phyloP scores from a whole-genome alignment of 2,888 invertebrate species.

The Chrysolina americana region DNA sequence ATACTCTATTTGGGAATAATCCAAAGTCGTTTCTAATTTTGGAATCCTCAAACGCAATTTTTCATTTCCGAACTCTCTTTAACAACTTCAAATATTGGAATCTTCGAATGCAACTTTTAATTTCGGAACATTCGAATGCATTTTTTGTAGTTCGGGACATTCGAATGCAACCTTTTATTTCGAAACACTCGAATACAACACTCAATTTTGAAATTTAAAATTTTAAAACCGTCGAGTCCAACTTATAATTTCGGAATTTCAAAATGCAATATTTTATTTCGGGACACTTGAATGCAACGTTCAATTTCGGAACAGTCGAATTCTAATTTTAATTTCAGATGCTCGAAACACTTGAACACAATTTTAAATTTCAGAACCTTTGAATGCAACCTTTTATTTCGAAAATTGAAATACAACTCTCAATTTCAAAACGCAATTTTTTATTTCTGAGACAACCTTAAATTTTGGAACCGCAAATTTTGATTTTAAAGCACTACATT shows the following conservation, averaged over 20 bases:
- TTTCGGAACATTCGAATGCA: not conserved
- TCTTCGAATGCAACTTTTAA: not conserved
- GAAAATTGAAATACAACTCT: not conserved
- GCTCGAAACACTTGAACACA: no score
- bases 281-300: not conserved
- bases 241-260: not conserved
- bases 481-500: no score
- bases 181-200: not conserved
- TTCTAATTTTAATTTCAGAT: not conserved
- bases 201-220: not conserved
- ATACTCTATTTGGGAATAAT: no score
- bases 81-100: not conserved
- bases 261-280: not conserved
- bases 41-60: not conserved
- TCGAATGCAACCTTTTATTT: not conserved
- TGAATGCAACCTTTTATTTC: not conserved
- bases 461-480: not conserved
- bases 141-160: not conserved
- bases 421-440: no score
- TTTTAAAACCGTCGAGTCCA: not conserved
- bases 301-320: not conserved
- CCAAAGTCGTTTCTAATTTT: not conserved
- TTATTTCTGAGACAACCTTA: not conserved
- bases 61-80: not conserved
- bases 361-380: not conserved